phyloP scores from a whole-genome alignment of 1,140 invertebrate species.

The Aphelinus atriplicis region DNA sequence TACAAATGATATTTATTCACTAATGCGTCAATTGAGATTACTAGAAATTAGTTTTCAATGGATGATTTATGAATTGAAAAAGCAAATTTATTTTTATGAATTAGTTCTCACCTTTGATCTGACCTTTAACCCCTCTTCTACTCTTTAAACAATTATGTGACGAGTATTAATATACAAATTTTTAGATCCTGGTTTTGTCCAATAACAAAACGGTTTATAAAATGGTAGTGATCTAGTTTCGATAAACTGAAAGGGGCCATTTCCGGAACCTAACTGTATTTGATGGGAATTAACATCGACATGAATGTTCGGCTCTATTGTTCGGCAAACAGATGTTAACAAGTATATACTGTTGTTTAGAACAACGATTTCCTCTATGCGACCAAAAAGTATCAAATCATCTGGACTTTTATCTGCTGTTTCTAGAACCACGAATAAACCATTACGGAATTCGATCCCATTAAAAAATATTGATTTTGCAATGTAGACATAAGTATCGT shows the following conservation, averaged over 20 bases:
- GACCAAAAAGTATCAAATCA: not conserved
- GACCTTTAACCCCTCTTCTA: too few relatives aligned
- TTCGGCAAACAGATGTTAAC: not conserved
- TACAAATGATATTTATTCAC: too few relatives aligned
- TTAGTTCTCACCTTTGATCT: too few relatives aligned
- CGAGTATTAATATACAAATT: conserved; percentile 24
- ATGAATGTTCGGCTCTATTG: not conserved
- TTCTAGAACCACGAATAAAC: too few relatives aligned
- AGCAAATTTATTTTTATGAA: too few relatives aligned
- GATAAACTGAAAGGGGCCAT: conserved; percentile 8
- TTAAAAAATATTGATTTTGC: too few relatives aligned
- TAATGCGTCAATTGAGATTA: too few relatives aligned
- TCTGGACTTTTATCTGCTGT: not conserved
- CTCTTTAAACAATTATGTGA: too few relatives aligned
- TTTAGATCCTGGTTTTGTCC: conserved; percentile 19
- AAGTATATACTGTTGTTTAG: not conserved
- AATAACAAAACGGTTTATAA: conserved; percentile 28
- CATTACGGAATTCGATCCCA: too few relatives aligned
- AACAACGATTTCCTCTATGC: not conserved
- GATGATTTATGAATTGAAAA: too few relatives aligned
- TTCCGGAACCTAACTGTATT: not conserved
- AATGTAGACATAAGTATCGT: too few relatives aligned
- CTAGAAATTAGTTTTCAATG: too few relatives aligned
- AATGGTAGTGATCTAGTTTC: conserved; percentile 12
- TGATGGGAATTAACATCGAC: not conserved